Evolutionary conservation across 2,797 vertebrate genomes (phyloP).

Genomic region (Sebastes nivosus): DNA sequence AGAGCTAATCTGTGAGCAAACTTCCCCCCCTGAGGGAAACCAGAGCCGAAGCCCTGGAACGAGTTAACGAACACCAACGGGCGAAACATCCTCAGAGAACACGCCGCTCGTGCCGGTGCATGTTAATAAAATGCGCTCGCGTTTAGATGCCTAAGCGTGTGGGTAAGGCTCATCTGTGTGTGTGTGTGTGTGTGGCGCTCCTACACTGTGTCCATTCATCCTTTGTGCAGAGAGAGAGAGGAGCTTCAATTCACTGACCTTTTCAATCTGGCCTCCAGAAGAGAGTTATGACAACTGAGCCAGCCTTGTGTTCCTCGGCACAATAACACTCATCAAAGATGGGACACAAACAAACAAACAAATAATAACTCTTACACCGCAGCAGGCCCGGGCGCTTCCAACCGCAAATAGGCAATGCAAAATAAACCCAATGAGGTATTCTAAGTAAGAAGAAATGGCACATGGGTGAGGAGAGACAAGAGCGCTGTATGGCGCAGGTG

Average conservation of each 20-base stretch:
- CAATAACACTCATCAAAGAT: constrained; percentile 58
- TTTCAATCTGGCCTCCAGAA: constrained; percentile 72
- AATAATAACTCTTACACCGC: constrained; percentile 45
- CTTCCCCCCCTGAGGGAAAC: constrained; percentile 41
- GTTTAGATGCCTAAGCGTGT: constrained; percentile 1
- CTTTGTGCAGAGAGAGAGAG: constrained; percentile 42
- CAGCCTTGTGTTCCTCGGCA: constrained; percentile 35
- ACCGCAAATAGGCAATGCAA: constrained; percentile 33
- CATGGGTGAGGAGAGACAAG: background rate
- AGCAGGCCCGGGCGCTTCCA: background rate
- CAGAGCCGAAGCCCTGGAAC: constrained; percentile 43
- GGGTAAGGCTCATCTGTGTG: background rate
- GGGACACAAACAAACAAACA: constrained; percentile 46
- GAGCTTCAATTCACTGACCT: constrained; percentile 76
- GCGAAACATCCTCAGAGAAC: constrained; percentile 33
- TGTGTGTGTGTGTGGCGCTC: constrained; percentile 14
- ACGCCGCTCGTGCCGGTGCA: constrained; percentile 8
- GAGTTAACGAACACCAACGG: constrained; percentile 38
- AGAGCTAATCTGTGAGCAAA: constrained; percentile 60
- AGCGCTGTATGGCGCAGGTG: background rate
- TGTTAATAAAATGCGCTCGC: constrained; percentile 35
- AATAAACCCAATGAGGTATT: constrained; percentile 19
- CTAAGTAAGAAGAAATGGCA: background rate
- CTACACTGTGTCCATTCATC: constrained; percentile 53
- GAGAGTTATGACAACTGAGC: constrained; percentile 70